A percentile compares a stretch with the other conserved stretches of the same genome.
Evolutionary conservation across 2,888 invertebrate species (phyloP).

Genomic region (Tipula unca): DNA sequence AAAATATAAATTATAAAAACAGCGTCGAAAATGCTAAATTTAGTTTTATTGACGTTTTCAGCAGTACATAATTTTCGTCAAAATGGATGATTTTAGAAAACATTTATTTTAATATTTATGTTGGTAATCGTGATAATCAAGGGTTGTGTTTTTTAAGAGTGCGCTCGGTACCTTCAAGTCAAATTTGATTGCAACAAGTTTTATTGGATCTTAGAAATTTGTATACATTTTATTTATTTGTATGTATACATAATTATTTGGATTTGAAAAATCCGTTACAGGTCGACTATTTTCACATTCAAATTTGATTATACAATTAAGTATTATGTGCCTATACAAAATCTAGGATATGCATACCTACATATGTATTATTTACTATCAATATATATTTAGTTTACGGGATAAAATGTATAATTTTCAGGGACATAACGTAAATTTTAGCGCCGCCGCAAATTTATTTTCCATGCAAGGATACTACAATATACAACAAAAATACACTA

Average conservation of each 20-base stretch:
- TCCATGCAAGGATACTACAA: not conserved
- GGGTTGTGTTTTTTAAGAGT: not conserved
- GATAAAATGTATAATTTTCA: not conserved
- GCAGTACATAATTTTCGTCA: not conserved
- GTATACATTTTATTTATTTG: not conserved
- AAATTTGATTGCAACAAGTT: not conserved
- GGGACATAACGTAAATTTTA: not conserved
- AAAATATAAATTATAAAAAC: constrained; percentile 14
- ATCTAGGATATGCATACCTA: not conserved
- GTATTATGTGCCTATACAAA: not conserved
- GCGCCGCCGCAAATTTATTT: not conserved
- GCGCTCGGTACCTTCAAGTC: not conserved
- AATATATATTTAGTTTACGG: not conserved
- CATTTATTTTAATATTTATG: not conserved
- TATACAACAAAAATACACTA: not conserved
- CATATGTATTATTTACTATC: too few relatives aligned
- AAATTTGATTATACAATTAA: too few relatives aligned
- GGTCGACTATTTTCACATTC: too few relatives aligned
- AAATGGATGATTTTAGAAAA: not conserved
- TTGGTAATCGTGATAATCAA: not conserved
- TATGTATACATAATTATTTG: too few relatives aligned
- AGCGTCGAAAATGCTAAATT: not conserved
- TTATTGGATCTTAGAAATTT: not conserved
- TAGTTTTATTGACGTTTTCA: not conserved
- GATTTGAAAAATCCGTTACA: too few relatives aligned